A percentile compares a stretch with the other conserved stretches of the same genome.
Evolutionary conservation across 2,888 invertebrate species (phyloP).

Genomic region (Tipula lateralis): DNA sequence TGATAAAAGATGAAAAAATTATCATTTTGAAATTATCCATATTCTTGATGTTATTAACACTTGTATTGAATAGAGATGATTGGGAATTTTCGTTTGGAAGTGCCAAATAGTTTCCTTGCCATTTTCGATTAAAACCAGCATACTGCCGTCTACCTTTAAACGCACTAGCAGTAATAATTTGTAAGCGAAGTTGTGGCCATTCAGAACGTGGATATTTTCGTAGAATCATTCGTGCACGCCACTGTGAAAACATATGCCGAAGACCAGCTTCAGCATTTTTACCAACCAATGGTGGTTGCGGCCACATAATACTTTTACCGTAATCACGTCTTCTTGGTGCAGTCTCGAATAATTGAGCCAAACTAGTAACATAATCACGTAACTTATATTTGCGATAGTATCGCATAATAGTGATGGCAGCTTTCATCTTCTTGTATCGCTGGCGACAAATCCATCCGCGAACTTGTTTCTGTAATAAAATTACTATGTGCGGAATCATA

Average conservation of each 20-base stretch:
- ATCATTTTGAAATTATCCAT: slow-evolving; percentile 59
- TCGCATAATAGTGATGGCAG: slow-evolving; percentile 73
- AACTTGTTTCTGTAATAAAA: slow-evolving; percentile 93
- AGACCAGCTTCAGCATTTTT: slow-evolving; percentile 58
- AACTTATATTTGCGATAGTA: slow-evolving; percentile 73
- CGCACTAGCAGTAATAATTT: slow-evolving; percentile 70
- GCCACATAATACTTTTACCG: slow-evolving; percentile 79
- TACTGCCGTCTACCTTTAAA: slow-evolving; percentile 54
- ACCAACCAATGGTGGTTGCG: slow-evolving; percentile 66
- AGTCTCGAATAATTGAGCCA: slow-evolving; percentile 60
- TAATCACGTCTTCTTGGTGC: slow-evolving; percentile 66
- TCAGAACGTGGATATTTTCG: slow-evolving; percentile 72
- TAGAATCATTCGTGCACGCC: slow-evolving; percentile 86
- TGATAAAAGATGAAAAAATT: slow-evolving; percentile 48
- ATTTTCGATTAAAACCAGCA: slow-evolving; percentile 66
- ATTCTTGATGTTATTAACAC: slow-evolving; percentile 63
- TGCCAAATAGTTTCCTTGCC: slow-evolving; percentile 80
- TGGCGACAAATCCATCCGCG: slow-evolving; percentile 74
- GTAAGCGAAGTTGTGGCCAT: slow-evolving; percentile 81
- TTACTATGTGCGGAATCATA: slow-evolving; percentile 85
- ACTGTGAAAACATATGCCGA: slow-evolving; percentile 64
- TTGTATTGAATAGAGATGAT: slow-evolving; percentile 60
- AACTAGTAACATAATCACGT: slow-evolving; percentile 62
- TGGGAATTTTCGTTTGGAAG: slow-evolving; percentile 63
- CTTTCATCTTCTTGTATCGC: slow-evolving; percentile 78